phyloP scores from a whole-genome alignment of 2,113 vertebrate species.

The Trachemys scripta region DNA sequence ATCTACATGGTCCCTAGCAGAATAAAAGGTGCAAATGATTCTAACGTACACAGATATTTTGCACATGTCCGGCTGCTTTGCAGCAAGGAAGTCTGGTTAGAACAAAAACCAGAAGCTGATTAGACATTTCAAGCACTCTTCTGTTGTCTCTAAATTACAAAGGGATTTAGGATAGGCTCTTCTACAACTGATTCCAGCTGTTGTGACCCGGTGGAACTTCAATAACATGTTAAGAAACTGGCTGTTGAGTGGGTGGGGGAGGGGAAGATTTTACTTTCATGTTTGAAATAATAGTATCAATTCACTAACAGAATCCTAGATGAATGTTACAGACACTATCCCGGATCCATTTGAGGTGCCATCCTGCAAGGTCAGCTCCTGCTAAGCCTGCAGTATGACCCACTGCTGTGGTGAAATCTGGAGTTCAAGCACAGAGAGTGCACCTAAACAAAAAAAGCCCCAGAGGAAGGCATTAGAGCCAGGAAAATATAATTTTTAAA shows the following conservation, averaged over 20 bases:
- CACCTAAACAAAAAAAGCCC: neutral
- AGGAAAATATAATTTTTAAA: neutral
- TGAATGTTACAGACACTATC: neutral
- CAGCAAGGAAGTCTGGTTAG: neutral
- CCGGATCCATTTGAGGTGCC: neutral
- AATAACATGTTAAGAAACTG: neutral
- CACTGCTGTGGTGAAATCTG: neutral
- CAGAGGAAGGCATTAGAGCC: fast-evolving
- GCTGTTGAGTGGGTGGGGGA: neutral
- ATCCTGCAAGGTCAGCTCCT: neutral
- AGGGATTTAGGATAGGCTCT: neutral
- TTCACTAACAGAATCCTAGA: neutral
- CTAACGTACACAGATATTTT: fast-evolving
- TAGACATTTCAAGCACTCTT: neutral
- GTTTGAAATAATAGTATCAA: neutral
- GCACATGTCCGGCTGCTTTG: neutral
- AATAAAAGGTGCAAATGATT: neutral
- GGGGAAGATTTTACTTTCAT: neutral
- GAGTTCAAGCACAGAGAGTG: neutral
- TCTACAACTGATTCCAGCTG: neutral
- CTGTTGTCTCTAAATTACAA: neutral
- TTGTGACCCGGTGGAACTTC: neutral
- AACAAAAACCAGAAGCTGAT: neutral
- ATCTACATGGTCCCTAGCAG: fast-evolving
- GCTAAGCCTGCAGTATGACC: neutral